Percentiles rank a stretch among this genome's conserved stretches.
Conservation (phyloP, 2,888 invertebrate genomes). For the Copidosoma aretas region DNA sequence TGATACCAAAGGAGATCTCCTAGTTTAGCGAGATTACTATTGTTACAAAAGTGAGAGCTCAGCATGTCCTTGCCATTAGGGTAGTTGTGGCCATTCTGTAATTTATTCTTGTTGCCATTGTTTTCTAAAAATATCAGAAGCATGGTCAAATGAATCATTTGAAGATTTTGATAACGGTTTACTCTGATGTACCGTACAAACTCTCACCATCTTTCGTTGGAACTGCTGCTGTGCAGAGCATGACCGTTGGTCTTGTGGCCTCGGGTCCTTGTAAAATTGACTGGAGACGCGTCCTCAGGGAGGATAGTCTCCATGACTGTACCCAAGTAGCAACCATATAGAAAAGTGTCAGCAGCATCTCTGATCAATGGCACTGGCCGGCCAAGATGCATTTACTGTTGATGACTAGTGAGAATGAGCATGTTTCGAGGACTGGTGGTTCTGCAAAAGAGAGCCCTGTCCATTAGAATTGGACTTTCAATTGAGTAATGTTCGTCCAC, state of each 20-base stretch:
- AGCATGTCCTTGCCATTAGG: constrained; percentile 49
- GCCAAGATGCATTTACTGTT: no score
- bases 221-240: constrained; percentile 52
- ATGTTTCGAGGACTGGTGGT: no score
- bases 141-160: constrained; percentile 6
- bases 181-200: not conserved
- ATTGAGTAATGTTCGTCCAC: no score
- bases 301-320: constrained; percentile 79
- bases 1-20: constrained; percentile 70
- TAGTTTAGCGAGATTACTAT: constrained; percentile 67
- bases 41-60: constrained; percentile 67
- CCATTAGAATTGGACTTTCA: no score
- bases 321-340: constrained; percentile 84
- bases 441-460: no score
- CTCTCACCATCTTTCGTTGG: constrained; percentile 51
- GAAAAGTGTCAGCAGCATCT: constrained; percentile 80
- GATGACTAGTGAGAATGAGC: no score
- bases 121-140: constrained; percentile 33
- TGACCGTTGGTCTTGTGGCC: constrained; percentile 50
- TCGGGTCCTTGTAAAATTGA: constrained; percentile 48
- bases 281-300: constrained; percentile 73
- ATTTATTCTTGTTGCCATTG: constrained; percentile 38
- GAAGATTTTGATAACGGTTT: not conserved
- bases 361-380: not conserved
- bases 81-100: constrained; percentile 34